Conservation (phyloP, 2,888 invertebrate species). For the Caenorhabditis sp. region DNA sequence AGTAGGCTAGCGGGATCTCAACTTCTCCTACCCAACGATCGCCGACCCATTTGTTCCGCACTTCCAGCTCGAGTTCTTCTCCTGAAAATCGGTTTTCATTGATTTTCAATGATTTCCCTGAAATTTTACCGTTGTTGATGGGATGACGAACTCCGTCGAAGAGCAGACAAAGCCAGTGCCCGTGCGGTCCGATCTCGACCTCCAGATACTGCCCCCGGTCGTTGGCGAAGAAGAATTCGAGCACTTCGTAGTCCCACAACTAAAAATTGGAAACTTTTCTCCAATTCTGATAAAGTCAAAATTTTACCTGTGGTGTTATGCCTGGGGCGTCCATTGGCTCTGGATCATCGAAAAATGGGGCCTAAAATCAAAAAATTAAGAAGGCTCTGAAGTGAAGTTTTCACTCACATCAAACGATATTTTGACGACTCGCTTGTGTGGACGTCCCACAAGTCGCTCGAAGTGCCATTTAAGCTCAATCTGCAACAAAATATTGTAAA, state of each 20-base stretch:
- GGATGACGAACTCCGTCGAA: conserved; percentile 80
- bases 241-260: conserved; percentile 80
- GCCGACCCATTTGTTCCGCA: conserved; percentile 73
- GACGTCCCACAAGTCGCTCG: conserved; percentile 70
- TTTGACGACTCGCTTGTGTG: conserved; percentile 77
- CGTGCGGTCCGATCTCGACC: conserved; percentile 82
- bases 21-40: conserved; percentile 80
- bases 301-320: conserved; percentile 67
- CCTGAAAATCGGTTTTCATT: conserved; percentile 68
- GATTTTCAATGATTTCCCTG: neutral
- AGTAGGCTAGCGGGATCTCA: conserved; percentile 81
- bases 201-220: conserved; percentile 81
- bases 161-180: conserved; percentile 80
- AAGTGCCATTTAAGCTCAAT: conserved; percentile 76
- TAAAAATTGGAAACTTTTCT: conserved; percentile 49
- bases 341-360: conserved; percentile 78
- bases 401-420: conserved; percentile 58
- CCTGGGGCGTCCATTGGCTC: conserved; percentile 75
- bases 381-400: neutral
- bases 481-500: conserved; percentile 28
- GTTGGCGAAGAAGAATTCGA: conserved; percentile 82
- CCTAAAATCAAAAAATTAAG: conserved; percentile 51
- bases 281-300: neutral
- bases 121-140: conserved; percentile 79
- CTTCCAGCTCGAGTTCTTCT: conserved; percentile 74